These are phyloP conservation scores for Temnopleurus reevesii DNA, from an alignment of 53 echinoderm and acorn worm species.

Conservation along the genomic window DNA sequence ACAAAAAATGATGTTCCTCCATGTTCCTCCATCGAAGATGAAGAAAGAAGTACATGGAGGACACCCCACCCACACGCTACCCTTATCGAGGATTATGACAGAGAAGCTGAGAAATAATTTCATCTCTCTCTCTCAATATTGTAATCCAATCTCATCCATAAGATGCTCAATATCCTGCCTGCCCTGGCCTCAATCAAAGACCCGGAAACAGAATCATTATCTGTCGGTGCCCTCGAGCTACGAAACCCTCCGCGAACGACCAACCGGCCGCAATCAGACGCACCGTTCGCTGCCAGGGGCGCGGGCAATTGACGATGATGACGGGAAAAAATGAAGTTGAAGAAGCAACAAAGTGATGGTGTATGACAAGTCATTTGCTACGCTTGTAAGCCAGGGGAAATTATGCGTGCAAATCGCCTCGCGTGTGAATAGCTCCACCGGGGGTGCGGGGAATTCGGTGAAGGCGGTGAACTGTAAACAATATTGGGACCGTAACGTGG, in stretches of 20 bases:
- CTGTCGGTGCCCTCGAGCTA: background rate
- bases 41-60: slow-evolving; percentile 1
- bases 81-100: background rate
- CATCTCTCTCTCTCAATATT: background rate
- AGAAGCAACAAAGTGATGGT: background rate
- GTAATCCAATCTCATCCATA: background rate
- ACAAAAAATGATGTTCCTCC: background rate
- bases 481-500: background rate
- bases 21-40: background rate
- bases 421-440: slow-evolving; percentile 26
- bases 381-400: slow-evolving; percentile 40
- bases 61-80: no score
- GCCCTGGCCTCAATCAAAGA: background rate
- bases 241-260: background rate
- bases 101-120: background rate
- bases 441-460: slow-evolving; percentile 2
- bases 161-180: background rate
- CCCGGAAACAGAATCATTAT: slow-evolving; percentile 21
- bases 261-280: background rate
- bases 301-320: background rate
- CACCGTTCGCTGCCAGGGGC: background rate
- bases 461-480: slow-evolving; percentile 21
- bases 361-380: slow-evolving; percentile 30
- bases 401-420: slow-evolving; percentile 43
- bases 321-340: background rate